Evolutionary conservation across 1,140 invertebrate species (phyloP).

Genomic region (Drosophila littoralis): DNA sequence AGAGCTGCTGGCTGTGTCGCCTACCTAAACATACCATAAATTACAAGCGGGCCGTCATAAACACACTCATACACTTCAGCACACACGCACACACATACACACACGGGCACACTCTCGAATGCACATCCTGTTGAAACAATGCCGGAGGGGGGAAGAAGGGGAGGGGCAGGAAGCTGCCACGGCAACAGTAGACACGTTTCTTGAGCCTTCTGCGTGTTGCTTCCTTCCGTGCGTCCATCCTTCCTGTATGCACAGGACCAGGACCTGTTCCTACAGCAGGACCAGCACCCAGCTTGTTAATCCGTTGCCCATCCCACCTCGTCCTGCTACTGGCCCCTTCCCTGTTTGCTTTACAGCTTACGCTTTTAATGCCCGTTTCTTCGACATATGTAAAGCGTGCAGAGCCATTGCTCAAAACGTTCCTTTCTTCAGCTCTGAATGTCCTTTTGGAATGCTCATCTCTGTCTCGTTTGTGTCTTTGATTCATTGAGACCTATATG

Average conservation of each 20-base stretch:
- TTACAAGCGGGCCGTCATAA: slow-evolving; percentile 59
- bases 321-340: background rate
- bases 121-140: slow-evolving; percentile 60
- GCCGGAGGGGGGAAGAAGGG: background rate
- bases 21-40: slow-evolving; percentile 60
- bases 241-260: slow-evolving; percentile 35
- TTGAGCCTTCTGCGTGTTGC: slow-evolving; percentile 57
- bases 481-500: slow-evolving; percentile 22
- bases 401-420: slow-evolving; percentile 44
- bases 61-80: slow-evolving; percentile 27
- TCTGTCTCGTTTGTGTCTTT: slow-evolving; percentile 18
- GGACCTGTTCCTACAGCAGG: background rate
- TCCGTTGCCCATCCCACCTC: slow-evolving; percentile 9
- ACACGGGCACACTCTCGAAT: slow-evolving; percentile 23
- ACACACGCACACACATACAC: background rate
- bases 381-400: slow-evolving; percentile 53
- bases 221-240: slow-evolving; percentile 55
- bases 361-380: slow-evolving; percentile 44
- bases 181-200: slow-evolving; percentile 60
- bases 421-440: slow-evolving; percentile 36
- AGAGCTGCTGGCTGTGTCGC: slow-evolving; percentile 35
- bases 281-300: slow-evolving; percentile 31
- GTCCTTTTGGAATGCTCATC: slow-evolving; percentile 49
- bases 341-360: slow-evolving; percentile 55
- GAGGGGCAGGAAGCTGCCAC: slow-evolving; percentile 9